Base-by-base conservation (phyloP, 1,140 invertebrate species). In the Brachionus calyciflorus region DNA sequence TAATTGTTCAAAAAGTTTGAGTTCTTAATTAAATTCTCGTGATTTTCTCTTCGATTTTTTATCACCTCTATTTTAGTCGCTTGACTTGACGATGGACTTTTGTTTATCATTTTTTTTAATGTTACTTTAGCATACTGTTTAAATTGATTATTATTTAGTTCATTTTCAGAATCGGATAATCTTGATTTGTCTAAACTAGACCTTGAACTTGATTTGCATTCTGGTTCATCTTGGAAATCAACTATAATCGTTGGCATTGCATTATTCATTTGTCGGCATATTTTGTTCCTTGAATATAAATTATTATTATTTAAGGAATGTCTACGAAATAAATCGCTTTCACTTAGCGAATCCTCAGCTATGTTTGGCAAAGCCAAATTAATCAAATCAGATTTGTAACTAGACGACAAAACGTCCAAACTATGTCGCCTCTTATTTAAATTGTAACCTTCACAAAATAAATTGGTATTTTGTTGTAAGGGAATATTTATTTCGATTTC, bases 51-150 rank as follows among this genome's bases (percentile, higher is more conserved):
- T 65, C 24, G 37, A 24, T 14, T 14, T 46, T 46, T 46, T 10
- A 44, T 21, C 24, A 44, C 17, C 21, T 65, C 37, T 24, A 44
- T 46, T 41, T 65, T 65, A 24, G 24, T 24, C 21, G 41, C 12
- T 65, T 41, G 10, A 24, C 21, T 73, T 10, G 24, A 19, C 6
- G 14, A 30, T 33, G 69, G 69, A 51, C 69, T 49, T 40, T 51
- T 73, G 26, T 73, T 73, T 21, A 73, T 26, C 24, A 73, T 0
- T 14, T 51, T 73, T 51, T 73, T 73, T 9, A 73, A 28, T 1
- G 69, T 73, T 30, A 73, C 26, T 55, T 73, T 73, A 33, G 69
- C 41, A 14, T 73, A 73, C 30, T 73, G 69, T 30, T 65, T 65
- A 44, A 44, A 65, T 24, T 65, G 33, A 41, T 26, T 44, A 44